Evolutionary conservation across 2,888 invertebrate genomes (phyloP).

Genomic region (Tipula vernalis): DNA sequence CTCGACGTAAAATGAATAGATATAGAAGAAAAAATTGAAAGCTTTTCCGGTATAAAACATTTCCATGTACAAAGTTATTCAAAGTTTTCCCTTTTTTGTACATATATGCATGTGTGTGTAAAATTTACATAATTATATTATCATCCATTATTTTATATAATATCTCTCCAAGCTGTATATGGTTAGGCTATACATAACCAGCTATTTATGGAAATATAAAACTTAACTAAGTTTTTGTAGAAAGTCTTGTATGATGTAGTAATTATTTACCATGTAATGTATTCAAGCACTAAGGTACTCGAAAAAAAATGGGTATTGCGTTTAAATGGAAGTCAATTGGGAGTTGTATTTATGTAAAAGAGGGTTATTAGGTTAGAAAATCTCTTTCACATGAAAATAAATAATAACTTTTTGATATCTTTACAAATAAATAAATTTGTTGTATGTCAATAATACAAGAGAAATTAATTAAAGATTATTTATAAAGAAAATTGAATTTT

Average conservation of each 20-base stretch:
- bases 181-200: neutral
- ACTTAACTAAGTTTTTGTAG: neutral
- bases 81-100: neutral
- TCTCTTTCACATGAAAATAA: neutral
- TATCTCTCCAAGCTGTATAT: neutral
- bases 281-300: neutral
- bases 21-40: neutral
- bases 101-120: neutral
- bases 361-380: neutral
- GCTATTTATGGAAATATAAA: neutral
- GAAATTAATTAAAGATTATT: neutral
- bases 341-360: neutral
- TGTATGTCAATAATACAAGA: neutral
- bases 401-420: neutral
- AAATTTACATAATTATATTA: neutral
- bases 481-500: neutral
- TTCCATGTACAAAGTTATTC: neutral
- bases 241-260: neutral
- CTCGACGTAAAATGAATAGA: neutral
- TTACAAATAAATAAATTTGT: neutral
- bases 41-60: neutral
- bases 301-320: neutral
- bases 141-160: neutral
- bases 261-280: neutral
- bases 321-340: neutral